Evolutionary conservation across 2,113 vertebrate genomes (phyloP).

Genomic region (Etheostoma spectabile): DNA sequence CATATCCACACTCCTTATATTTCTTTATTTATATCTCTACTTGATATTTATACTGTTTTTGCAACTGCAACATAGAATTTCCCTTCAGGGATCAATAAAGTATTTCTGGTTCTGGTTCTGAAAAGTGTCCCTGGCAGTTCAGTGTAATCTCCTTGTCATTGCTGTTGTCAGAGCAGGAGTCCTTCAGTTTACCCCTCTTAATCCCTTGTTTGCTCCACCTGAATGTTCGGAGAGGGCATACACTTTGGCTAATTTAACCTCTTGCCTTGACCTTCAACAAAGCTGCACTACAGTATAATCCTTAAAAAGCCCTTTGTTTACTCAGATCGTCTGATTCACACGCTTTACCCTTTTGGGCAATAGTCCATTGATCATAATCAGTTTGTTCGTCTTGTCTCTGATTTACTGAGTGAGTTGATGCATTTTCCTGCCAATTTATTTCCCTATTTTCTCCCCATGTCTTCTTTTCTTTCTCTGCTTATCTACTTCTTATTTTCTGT

Average conservation of each 20-base stretch:
- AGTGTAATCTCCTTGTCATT: conserved; percentile 21
- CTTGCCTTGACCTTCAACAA: conserved; percentile 17
- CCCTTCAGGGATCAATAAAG: too few relatives aligned
- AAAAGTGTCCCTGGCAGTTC: conserved; percentile 13
- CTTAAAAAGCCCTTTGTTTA: not conserved
- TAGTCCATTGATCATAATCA: not conserved
- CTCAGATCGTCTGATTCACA: conserved; percentile 9
- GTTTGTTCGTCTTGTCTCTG: not conserved
- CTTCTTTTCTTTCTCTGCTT: not conserved
- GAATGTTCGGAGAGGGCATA: conserved; percentile 18
- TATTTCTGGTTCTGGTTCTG: too few relatives aligned
- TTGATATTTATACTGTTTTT: too few relatives aligned
- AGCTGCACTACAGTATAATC: conserved; percentile 1
- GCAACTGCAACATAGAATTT: too few relatives aligned
- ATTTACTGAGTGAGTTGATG: not conserved
- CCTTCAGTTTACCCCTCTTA: conserved; percentile 20
- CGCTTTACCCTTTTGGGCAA: conserved; percentile 1
- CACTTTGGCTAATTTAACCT: conserved; percentile 14
- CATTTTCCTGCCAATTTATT: not conserved
- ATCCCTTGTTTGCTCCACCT: conserved; percentile 42
- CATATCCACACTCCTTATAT: too few relatives aligned
- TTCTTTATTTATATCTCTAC: too few relatives aligned
- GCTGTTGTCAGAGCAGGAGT: conserved; percentile 16
- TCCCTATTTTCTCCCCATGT: not conserved
- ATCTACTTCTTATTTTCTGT: conserved; percentile 1